Evolutionary conservation across 53 echinoderm and acorn worm species (phyloP).

Genomic region (Holothuria leucospilota): DNA sequence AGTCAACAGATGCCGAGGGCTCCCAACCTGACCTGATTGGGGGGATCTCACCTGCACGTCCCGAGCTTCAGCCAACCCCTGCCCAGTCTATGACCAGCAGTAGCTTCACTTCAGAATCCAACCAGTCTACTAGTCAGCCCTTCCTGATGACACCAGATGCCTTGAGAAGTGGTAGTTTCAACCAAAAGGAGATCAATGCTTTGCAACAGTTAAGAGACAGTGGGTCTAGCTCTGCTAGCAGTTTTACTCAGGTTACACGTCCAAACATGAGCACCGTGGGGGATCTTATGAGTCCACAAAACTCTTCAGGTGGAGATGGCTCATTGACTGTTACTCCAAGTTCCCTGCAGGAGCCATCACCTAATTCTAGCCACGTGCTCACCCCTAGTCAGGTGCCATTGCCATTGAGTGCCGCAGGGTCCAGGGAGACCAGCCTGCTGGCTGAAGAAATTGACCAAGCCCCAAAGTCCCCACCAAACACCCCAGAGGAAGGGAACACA

Average conservation of each 20-base stretch:
- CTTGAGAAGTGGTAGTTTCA: slow-evolving; percentile 72
- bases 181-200: slow-evolving; percentile 56
- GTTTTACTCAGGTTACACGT: slow-evolving; percentile 88
- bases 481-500: slow-evolving; percentile 70
- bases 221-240: slow-evolving; percentile 72
- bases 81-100: slow-evolving; percentile 76
- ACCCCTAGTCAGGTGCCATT: slow-evolving; percentile 63
- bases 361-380: slow-evolving; percentile 27
- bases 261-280: slow-evolving; percentile 71
- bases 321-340: slow-evolving; percentile 84
- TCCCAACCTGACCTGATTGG: slow-evolving; percentile 57
- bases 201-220: slow-evolving; percentile 76
- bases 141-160: slow-evolving; percentile 93
- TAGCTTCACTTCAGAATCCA: slow-evolving; percentile 91
- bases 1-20: slow-evolving; percentile 73
- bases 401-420: slow-evolving; percentile 25
- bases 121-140: slow-evolving; percentile 76
- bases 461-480: slow-evolving; percentile 88
- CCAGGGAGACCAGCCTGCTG: slow-evolving; percentile 19
- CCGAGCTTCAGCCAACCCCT: slow-evolving; percentile 65
- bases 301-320: slow-evolving; percentile 73
- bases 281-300: slow-evolving; percentile 76
- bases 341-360: slow-evolving; percentile 45
- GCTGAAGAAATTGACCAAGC: slow-evolving; percentile 58
- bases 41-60: not conserved